A percentile compares a stretch with the other conserved stretches of the same genome.
phyloP scores from a whole-genome alignment of 2,888 invertebrate species.

The Margaritifera margaritifera region DNA sequence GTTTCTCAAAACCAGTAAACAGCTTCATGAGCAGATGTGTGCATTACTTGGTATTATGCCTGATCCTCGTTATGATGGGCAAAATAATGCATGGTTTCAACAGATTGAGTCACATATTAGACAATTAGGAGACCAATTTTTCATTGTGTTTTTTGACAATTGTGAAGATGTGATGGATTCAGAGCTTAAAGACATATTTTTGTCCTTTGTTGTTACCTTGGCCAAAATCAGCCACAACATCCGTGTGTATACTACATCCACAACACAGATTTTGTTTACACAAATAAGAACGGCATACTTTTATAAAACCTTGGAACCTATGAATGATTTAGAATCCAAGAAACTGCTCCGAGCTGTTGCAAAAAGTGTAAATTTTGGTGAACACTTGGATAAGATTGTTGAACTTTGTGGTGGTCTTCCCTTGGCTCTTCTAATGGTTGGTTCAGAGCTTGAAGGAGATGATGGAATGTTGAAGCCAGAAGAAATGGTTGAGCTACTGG shows the following conservation, averaged over 20 bases:
- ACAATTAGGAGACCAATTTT: conserved; percentile 1
- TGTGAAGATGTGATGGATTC: conserved; percentile 27
- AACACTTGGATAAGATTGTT: conserved; percentile 21
- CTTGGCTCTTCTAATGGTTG: conserved; percentile 25
- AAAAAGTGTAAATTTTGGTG: conserved; percentile 17
- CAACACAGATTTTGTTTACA: background rate
- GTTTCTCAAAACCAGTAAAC: no score
- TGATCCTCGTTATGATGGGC: no score
- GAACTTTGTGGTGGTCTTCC: conserved; percentile 28
- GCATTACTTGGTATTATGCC: no score
- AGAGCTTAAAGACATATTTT: conserved; percentile 7
- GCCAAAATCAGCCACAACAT: conserved; percentile 2
- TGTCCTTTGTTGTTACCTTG: conserved; percentile 7
- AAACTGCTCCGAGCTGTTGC: conserved; percentile 16
- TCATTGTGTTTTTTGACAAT: conserved; percentile 29
- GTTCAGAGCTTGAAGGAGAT: conserved; percentile 24
- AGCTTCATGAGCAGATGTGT: no score
- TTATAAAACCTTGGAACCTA: conserved; percentile 5
- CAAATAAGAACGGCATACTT: background rate
- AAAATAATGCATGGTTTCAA: no score
- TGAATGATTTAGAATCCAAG: conserved; percentile 10
- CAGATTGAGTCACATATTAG: background rate
- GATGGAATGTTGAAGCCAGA: conserved; percentile 15
- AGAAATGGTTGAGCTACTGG: conserved; percentile 25
- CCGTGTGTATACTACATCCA: conserved; percentile 24